Evolutionary conservation across 1,140 invertebrate genomes (phyloP).

Genomic region (Drosophila willistoni): DNA sequence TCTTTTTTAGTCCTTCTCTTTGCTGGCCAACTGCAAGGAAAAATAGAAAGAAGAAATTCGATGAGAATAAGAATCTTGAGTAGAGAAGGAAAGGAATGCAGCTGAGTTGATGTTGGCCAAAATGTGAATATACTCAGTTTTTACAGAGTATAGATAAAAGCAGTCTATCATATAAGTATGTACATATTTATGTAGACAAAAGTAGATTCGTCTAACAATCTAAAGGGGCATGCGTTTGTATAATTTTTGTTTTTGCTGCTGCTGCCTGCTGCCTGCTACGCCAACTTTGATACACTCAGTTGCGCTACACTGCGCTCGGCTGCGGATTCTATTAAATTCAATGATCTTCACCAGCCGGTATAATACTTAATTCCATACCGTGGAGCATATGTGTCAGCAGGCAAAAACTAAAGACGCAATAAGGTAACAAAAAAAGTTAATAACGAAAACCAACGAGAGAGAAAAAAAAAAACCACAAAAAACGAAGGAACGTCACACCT

Average conservation of each 20-base stretch:
- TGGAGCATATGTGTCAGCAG: conserved; percentile 1
- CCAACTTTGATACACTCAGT: conserved; percentile 4
- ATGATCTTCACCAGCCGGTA: not conserved
- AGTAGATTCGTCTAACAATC: not conserved
- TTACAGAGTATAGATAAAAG: no score
- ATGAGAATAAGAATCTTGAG: not conserved
- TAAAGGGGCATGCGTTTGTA: conserved; percentile 24
- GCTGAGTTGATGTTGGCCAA: no score
- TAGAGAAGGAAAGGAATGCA: no score
- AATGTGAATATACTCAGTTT: no score
- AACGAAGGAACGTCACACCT: not conserved
- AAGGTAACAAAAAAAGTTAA: conserved; percentile 1
- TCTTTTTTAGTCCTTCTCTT: not conserved
- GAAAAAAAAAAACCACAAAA: not conserved
- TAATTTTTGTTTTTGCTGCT: conserved; percentile 7
- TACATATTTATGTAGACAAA: no score
- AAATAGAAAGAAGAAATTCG: not conserved
- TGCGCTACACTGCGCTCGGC: conserved; percentile 16
- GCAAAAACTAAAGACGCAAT: conserved; percentile 6
- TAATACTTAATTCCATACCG: conserved; percentile 4
- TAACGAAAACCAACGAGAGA: not conserved
- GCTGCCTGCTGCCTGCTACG: not conserved
- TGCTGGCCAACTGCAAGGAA: not conserved
- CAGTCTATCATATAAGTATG: no score
- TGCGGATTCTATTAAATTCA: conserved; percentile 15